Percentiles rank a stretch among this genome's conserved stretches.
Evolutionary conservation across 2,888 invertebrate species (phyloP).

Genomic region (Tiliacea aurago): DNA sequence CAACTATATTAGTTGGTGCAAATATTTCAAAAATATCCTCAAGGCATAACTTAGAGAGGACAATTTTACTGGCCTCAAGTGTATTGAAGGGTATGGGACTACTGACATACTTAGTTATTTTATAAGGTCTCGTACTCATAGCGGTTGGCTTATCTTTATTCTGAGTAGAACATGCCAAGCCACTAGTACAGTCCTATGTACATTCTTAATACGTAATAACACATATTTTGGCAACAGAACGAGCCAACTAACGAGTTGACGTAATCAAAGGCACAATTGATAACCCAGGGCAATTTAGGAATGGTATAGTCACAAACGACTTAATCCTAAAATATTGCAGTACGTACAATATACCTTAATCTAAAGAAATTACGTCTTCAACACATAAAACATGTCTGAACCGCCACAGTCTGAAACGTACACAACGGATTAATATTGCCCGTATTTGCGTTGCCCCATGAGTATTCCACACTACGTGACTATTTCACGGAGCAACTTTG

Average conservation of each 20-base stretch:
- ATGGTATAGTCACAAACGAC: neutral
- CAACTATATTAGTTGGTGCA: neutral
- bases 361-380: constrained; percentile 18
- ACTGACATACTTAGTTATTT: neutral
- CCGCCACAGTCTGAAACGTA: constrained; percentile 43
- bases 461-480: constrained; percentile 60
- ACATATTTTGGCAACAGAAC: neutral
- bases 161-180: neutral
- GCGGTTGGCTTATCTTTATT: neutral
- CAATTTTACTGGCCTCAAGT: neutral
- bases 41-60: neutral
- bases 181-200: neutral
- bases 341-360: constrained; percentile 23
- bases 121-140: neutral
- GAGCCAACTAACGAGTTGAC: neutral
- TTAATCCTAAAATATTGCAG: constrained; percentile 15
- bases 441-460: constrained; percentile 54
- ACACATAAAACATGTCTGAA: constrained; percentile 28
- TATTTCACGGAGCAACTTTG: constrained; percentile 62
- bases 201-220: neutral
- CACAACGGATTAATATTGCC: constrained; percentile 36
- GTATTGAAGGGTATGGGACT: neutral
- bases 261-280: neutral
- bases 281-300: neutral
- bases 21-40: constrained; percentile 6